Conservation (phyloP, 1,140 invertebrate species). For the Daktulosphaira vitifoliae region DNA sequence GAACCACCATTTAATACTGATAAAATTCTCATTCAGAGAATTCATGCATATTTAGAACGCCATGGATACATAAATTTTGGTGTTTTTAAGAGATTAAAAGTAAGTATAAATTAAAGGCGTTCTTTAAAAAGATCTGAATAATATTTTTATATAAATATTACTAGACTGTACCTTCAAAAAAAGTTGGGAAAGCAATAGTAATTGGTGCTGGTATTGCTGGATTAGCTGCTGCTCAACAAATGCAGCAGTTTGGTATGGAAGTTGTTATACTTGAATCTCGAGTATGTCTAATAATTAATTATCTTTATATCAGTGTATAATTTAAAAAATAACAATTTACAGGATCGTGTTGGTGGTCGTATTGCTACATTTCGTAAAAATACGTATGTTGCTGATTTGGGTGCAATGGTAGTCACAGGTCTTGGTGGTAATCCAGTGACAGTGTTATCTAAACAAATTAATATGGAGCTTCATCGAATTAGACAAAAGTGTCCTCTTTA, state of each 20-base stretch:
- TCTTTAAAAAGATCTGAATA: constrained; percentile 2
- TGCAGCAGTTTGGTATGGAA: constrained; percentile 93
- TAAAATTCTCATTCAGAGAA: constrained; percentile 65
- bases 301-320: constrained; percentile 27
- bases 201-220: constrained; percentile 94
- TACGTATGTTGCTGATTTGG: constrained; percentile 90
- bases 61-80: constrained; percentile 99
- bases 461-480: constrained; percentile 93
- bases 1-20: constrained; percentile 91
- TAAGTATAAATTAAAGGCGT: constrained; percentile 38
- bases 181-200: constrained; percentile 82
- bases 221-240: constrained; percentile 83
- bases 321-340: constrained; percentile 34
- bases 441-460: constrained; percentile 90
- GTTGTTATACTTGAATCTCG: constrained; percentile 90
- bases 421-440: constrained; percentile 94
- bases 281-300: constrained; percentile 43
- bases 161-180: constrained; percentile 60
- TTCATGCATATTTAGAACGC: constrained; percentile 87
- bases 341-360: constrained; percentile 89
- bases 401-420: constrained; percentile 79
- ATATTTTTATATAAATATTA: no score
- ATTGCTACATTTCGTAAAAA: constrained; percentile 94
- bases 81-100: constrained; percentile 79
- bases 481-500: constrained; percentile 94